Evolutionary conservation across 1,140 invertebrate species (phyloP).

Genomic region (Chymomyza costata): DNA sequence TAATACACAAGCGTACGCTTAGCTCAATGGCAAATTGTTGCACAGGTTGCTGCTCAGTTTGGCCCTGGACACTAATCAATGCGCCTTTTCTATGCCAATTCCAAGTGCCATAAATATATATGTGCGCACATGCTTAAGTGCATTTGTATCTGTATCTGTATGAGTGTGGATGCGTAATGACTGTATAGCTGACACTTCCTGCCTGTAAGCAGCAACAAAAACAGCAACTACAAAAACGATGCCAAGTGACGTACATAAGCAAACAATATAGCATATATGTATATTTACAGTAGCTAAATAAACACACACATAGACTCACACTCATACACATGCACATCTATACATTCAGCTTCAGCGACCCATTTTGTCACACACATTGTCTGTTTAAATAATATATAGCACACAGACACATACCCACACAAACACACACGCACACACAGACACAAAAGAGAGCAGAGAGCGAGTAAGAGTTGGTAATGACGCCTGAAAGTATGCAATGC

Average conservation of each 20-base stretch:
- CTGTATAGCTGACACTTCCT: conserved; percentile 35
- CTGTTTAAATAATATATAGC: conserved; percentile 3
- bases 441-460: conserved; percentile 47
- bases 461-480: too few relatives aligned
- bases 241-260: conserved; percentile 20
- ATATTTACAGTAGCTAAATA: conserved; percentile 24
- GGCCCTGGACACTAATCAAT: conserved; percentile 40
- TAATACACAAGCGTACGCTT: conserved; percentile 42
- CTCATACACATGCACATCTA: conserved; percentile 4
- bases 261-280: conserved; percentile 18
- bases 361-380: too few relatives aligned
- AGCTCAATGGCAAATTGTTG: conserved; percentile 27
- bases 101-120: conserved; percentile 10
- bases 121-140: conserved; percentile 18
- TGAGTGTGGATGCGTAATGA: conserved; percentile 26
- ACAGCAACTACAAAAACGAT: conserved; percentile 18
- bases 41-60: conserved; percentile 16
- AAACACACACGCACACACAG: too few relatives aligned
- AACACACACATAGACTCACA: conserved; percentile 21
- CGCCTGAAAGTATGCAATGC: conserved; percentile 8
- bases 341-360: too few relatives aligned
- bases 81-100: conserved; percentile 16
- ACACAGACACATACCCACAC: conserved; percentile 68
- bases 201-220: conserved; percentile 1
- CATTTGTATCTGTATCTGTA: not conserved